Percentiles rank a stretch among this genome's conserved stretches.
Evolutionary conservation across 2,797 vertebrate genomes (phyloP).

Genomic region (Neoniphon sammara): DNA sequence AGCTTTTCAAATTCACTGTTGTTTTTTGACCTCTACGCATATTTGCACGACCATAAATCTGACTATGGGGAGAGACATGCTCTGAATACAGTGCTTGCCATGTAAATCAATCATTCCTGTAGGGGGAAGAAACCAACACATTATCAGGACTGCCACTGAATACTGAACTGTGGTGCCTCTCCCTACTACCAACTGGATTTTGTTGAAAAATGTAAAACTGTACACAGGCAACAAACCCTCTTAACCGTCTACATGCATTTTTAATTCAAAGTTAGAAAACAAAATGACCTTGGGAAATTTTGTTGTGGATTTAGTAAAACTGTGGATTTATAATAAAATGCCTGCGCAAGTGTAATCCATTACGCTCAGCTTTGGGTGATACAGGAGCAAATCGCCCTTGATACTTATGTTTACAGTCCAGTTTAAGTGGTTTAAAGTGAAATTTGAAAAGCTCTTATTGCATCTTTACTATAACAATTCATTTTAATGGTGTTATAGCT

Average conservation of each 20-base stretch:
- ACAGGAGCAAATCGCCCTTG: background rate
- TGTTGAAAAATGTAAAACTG: background rate
- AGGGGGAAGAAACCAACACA: conserved; percentile 34
- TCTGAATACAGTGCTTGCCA: conserved; percentile 63
- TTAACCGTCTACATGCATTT: conserved; percentile 5
- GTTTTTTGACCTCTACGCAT: conserved; percentile 58
- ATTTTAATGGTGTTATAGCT: too few relatives aligned
- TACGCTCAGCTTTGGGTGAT: background rate
- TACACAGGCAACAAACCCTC: background rate
- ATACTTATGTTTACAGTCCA: background rate
- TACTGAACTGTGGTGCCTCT: conserved; percentile 27
- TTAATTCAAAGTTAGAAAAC: background rate
- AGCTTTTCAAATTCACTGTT: conserved; percentile 30
- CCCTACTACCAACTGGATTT: background rate
- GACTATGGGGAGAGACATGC: conserved; percentile 54
- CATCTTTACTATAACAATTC: too few relatives aligned
- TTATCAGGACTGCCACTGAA: conserved; percentile 36
- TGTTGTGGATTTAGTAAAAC: background rate
- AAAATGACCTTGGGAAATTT: background rate
- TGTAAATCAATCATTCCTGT: conserved; percentile 74
- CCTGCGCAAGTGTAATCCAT: background rate
- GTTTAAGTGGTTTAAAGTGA: too few relatives aligned
- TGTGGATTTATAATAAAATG: background rate
- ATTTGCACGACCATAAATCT: conserved; percentile 60
- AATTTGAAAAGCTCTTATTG: too few relatives aligned